phyloP scores from a whole-genome alignment of 2,113 vertebrate species.

The Nansenia antarctica region DNA sequence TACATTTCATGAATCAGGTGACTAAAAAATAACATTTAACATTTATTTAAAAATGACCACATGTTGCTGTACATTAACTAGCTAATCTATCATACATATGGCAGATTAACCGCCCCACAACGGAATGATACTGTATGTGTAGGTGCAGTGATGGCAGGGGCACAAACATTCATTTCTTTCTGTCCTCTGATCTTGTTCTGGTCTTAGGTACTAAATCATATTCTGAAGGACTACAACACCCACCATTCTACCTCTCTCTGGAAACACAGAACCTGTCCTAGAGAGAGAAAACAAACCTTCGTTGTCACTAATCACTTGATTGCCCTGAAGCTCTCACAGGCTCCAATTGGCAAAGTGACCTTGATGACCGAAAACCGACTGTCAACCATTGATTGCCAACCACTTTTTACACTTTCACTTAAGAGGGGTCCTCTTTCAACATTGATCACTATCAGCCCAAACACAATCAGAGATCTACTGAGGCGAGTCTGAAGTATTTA shows the following conservation, averaged over 20 bases:
- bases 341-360: conserved; percentile 65
- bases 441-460: conserved; percentile 68
- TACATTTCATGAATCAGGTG: conserved; percentile 35
- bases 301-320: conserved; percentile 34
- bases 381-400: conserved; percentile 67
- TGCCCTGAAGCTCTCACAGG: conserved; percentile 46
- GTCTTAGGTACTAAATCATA: conserved; percentile 28
- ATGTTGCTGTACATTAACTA: background rate
- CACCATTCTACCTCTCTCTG: conserved; percentile 36
- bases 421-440: conserved; percentile 66
- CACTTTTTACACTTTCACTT: conserved; percentile 60
- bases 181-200: background rate
- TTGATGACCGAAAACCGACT: conserved; percentile 56
- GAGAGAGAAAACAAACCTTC: conserved; percentile 39
- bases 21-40: conserved; percentile 34
- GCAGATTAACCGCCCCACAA: background rate
- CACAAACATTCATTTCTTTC: conserved; percentile 32
- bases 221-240: conserved; percentile 42
- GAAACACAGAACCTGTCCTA: conserved; percentile 30
- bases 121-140: background rate
- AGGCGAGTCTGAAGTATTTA: conserved; percentile 32
- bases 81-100: background rate
- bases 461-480: conserved; percentile 40
- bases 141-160: conserved; percentile 3
- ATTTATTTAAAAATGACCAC: conserved; percentile 15